Evolutionary conservation across 2,113 vertebrate species (phyloP), one percentile per base, ranked within the genome.

Genomic region (Actenoides lindsayi): DNA sequence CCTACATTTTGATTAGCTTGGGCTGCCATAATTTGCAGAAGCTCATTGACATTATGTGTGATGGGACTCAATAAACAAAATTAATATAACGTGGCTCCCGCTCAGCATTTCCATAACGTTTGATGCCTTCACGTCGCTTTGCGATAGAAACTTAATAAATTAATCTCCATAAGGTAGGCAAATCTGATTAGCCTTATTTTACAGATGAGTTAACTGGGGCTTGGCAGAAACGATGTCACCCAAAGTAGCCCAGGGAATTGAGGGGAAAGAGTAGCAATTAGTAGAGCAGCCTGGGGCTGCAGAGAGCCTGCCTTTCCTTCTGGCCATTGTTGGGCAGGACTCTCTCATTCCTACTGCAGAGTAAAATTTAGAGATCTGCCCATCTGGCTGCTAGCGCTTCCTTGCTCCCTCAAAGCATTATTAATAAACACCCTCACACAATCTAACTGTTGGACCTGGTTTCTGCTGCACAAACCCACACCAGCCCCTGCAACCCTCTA

Each of bases 21-120:
- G 51, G 68, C 68, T 88, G 76, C 87, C 75, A 37, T 88, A 86
- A 92, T 95, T 92, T 94, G 75, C 46, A 88, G 79, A 93, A 93
- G 87, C 0, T 10, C 90, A 92, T 35, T 96, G 94, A 96, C 92
- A 96, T 94, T 95, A 93, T 81, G 82, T 53, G 90, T 95, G 93
- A 96, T 94, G 87, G 41, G 56, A 91, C 64, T 96, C 96, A 73
- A 91, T 91, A 93, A 96, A 90, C 75, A 93, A 88, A 96, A 93
- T 85, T 90, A 96, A 96, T 90, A 62, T 67, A 92, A 92, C 88
- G 87, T 80, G 75, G 87, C 70, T 91, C 80, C 71, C 67, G 85
- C 67, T 90, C 84, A 95, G 67, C 73, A 93, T 90, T 94, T 89
- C 94, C 50, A 65, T 88, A 95, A 90, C 2, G 3, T 93, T 96